A percentile compares a stretch with the other conserved stretches of the same genome.
phyloP scores from a whole-genome alignment of 2,113 vertebrate genomes.

The Platanista minor region DNA sequence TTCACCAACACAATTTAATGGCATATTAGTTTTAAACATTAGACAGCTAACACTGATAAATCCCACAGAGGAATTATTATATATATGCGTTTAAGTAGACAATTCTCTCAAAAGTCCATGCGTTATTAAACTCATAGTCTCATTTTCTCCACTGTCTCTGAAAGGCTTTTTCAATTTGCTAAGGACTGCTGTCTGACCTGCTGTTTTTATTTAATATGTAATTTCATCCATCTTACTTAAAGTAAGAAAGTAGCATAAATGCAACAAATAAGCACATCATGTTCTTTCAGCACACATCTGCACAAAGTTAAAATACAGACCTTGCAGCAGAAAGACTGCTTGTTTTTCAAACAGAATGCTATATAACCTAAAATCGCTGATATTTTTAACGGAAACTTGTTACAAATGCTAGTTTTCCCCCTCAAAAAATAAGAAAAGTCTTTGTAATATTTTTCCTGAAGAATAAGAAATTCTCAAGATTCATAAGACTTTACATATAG shows the following conservation, averaged over 20 bases:
- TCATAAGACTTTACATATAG: slow-evolving; percentile 69
- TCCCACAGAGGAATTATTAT: background rate
- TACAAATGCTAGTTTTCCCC: background rate
- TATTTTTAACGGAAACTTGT: slow-evolving; percentile 29
- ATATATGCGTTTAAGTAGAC: background rate
- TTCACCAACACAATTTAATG: slow-evolving; percentile 33
- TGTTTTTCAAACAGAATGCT: slow-evolving; percentile 60
- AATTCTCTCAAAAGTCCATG: slow-evolving; percentile 40
- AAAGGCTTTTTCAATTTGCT: slow-evolving; percentile 58
- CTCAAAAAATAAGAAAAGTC: slow-evolving; percentile 41
- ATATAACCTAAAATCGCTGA: background rate
- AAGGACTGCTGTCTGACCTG: slow-evolving; percentile 67
- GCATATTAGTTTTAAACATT: slow-evolving; percentile 36
- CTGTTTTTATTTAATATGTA: slow-evolving; percentile 83
- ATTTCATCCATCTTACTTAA: slow-evolving; percentile 83
- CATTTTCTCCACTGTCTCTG: slow-evolving; percentile 53
- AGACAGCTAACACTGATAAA: slow-evolving; percentile 31
- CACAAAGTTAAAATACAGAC: slow-evolving; percentile 77
- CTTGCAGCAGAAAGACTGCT: slow-evolving; percentile 56
- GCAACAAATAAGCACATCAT: slow-evolving; percentile 84
- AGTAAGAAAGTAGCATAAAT: slow-evolving; percentile 81
- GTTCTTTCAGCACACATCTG: slow-evolving; percentile 85
- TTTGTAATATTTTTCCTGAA: slow-evolving; percentile 55
- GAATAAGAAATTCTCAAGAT: slow-evolving; percentile 69
- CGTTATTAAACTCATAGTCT: slow-evolving; percentile 42